A percentile compares a stretch with the other conserved stretches of the same genome.
These are phyloP conservation scores for Mandrillus leucophaeus DNA, from an alignment of 2,113 vertebrate species.

Conservation along the genomic window DNA sequence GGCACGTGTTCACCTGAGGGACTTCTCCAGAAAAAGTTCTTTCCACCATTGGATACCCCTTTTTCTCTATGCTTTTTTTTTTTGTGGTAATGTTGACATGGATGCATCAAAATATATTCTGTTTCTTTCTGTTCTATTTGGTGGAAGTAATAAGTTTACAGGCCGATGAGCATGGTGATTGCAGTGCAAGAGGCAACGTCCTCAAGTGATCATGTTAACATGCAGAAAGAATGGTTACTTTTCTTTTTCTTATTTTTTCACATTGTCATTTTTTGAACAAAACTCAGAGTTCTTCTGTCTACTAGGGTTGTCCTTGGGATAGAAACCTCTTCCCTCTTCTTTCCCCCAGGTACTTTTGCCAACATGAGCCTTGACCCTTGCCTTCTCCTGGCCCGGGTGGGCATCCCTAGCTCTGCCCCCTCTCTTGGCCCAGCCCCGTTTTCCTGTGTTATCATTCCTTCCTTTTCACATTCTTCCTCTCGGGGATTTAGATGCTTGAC, in stretches of 20 bases:
- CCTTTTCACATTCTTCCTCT: background rate
- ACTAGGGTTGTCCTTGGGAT: background rate
- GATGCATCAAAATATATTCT: background rate
- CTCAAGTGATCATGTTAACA: background rate
- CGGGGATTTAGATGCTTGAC: too few relatives aligned
- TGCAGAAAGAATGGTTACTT: fast-evolving
- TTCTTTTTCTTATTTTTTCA: background rate
- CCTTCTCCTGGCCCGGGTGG: background rate
- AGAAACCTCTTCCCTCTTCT: background rate
- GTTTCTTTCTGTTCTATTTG: background rate
- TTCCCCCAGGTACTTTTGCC: too few relatives aligned
- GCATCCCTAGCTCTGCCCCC: fast-evolving
- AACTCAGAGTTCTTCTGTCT: background rate
- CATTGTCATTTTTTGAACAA: background rate
- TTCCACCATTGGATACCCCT: background rate
- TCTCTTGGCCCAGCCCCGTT: fast-evolving
- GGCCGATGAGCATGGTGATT: fast-evolving
- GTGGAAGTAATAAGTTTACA: background rate
- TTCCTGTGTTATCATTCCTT: fast-evolving
- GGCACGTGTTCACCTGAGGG: too few relatives aligned
- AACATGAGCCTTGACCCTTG: fast-evolving
- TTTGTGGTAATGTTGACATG: too few relatives aligned
- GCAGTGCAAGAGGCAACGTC: fast-evolving
- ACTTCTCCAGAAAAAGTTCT: background rate
- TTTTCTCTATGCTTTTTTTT: background rate